phyloP scores from a whole-genome alignment of 2,888 invertebrate species.

The Eurytoma adleriae region DNA sequence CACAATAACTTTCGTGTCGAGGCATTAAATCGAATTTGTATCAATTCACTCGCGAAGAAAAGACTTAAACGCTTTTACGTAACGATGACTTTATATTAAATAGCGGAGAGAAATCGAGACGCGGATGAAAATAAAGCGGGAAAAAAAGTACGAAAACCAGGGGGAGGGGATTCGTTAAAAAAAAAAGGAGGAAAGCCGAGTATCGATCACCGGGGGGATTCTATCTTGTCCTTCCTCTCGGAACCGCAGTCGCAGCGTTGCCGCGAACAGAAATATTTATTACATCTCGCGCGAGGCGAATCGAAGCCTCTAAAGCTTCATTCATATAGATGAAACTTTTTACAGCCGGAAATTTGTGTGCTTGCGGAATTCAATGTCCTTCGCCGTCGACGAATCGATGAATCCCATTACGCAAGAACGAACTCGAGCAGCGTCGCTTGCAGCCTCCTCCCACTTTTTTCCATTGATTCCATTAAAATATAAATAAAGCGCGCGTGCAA shows the following conservation, averaged over 20 bases:
- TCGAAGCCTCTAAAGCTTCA: slow-evolving; percentile 52
- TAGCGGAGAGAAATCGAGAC: too few relatives aligned
- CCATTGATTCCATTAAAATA: too few relatives aligned
- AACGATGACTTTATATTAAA: too few relatives aligned
- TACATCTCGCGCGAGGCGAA: slow-evolving; percentile 45
- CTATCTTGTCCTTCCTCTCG: slow-evolving; percentile 50
- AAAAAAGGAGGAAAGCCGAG: slow-evolving; percentile 16
- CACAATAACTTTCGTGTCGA: neutral
- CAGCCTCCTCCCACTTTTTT: too few relatives aligned
- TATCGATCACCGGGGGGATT: slow-evolving; percentile 45
- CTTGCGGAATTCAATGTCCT: too few relatives aligned
- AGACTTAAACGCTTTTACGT: neutral
- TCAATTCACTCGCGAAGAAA: slow-evolving; percentile 9
- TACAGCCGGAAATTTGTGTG: neutral
- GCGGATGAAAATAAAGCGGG: neutral
- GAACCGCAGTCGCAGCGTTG: slow-evolving; percentile 50
- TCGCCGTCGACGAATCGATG: too few relatives aligned
- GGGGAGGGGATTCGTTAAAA: neutral
- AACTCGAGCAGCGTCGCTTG: too few relatives aligned
- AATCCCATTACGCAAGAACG: too few relatives aligned
- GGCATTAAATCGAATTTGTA: neutral
- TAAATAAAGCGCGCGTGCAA: too few relatives aligned
- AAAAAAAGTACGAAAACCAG: neutral
- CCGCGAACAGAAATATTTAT: slow-evolving; percentile 57
- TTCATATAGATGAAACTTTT: neutral